Evolutionary conservation across 2,113 vertebrate genomes (phyloP).

Genomic region (Ochotona curzoniae): DNA sequence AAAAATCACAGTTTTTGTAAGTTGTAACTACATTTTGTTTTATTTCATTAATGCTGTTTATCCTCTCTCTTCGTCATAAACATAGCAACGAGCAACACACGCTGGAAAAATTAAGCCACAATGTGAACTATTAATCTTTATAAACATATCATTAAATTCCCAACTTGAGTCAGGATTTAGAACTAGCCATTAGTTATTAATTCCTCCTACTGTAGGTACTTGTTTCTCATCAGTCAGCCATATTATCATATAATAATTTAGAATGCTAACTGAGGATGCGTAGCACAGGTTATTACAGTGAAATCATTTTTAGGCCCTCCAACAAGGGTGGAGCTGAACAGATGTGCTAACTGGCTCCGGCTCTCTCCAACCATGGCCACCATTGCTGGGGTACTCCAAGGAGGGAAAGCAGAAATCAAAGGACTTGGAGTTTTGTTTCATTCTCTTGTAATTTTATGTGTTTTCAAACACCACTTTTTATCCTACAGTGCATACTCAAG

Average conservation of each 20-base stretch:
- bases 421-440: neutral
- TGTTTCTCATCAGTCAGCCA: neutral
- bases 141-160: neutral
- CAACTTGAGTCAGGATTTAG: slow-evolving; percentile 19
- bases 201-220: neutral
- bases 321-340: neutral
- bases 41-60: slow-evolving; percentile 12
- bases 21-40: neutral
- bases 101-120: neutral
- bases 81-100: neutral
- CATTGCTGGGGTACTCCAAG: neutral
- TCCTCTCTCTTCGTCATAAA: neutral
- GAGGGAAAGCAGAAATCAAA: neutral
- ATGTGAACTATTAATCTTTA: neutral
- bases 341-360: neutral
- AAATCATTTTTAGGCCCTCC: neutral
- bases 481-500: neutral
- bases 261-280: neutral
- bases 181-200: neutral
- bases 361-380: neutral
- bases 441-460: neutral
- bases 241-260: neutral
- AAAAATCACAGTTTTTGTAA: neutral
- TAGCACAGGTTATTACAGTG: neutral
- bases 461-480: neutral